phyloP scores from a whole-genome alignment of 2,797 vertebrate species.

The Lutjanus campechanus region DNA sequence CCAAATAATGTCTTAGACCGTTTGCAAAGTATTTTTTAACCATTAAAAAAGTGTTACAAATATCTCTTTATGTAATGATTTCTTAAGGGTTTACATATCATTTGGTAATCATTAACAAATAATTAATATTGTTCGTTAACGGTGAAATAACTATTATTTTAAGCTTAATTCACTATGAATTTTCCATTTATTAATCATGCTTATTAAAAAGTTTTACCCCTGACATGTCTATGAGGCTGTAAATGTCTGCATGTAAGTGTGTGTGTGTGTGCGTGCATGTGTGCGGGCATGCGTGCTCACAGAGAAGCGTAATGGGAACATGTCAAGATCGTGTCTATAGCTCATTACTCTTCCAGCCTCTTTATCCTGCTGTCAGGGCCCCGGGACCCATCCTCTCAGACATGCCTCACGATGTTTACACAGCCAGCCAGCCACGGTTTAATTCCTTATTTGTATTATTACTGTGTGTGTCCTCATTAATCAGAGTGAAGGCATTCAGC shows the following conservation, averaged over 20 bases:
- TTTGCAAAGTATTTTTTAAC: too few relatives aligned
- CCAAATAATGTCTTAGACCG: too few relatives aligned
- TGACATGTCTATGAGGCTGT: slow-evolving; percentile 15
- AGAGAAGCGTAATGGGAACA: slow-evolving; percentile 78
- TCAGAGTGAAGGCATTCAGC: slow-evolving; percentile 83
- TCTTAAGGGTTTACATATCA: too few relatives aligned
- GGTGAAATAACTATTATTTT: too few relatives aligned
- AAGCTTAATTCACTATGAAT: too few relatives aligned
- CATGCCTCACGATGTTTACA: slow-evolving; percentile 81
- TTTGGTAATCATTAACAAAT: too few relatives aligned
- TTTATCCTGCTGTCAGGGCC: slow-evolving; percentile 81
- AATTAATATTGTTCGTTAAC: too few relatives aligned
- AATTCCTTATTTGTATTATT: slow-evolving; percentile 84
- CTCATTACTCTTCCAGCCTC: slow-evolving; percentile 83
- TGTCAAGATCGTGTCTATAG: slow-evolving; percentile 76
- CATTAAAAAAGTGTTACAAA: too few relatives aligned
- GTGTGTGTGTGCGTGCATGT: slow-evolving; percentile 21
- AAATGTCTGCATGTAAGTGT: slow-evolving; percentile 15
- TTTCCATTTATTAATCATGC: too few relatives aligned
- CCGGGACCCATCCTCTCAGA: slow-evolving; percentile 82
- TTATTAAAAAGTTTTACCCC: slow-evolving; percentile 1
- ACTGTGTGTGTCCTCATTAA: slow-evolving; percentile 81
- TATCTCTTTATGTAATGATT: too few relatives aligned
- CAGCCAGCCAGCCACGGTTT: slow-evolving; percentile 77
- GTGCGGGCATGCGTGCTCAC: slow-evolving; percentile 35